A percentile compares a stretch with the other conserved stretches of the same genome.
These are phyloP conservation scores for Columbina picui DNA, from an alignment of 2,113 vertebrate species.

Conservation along the genomic window DNA sequence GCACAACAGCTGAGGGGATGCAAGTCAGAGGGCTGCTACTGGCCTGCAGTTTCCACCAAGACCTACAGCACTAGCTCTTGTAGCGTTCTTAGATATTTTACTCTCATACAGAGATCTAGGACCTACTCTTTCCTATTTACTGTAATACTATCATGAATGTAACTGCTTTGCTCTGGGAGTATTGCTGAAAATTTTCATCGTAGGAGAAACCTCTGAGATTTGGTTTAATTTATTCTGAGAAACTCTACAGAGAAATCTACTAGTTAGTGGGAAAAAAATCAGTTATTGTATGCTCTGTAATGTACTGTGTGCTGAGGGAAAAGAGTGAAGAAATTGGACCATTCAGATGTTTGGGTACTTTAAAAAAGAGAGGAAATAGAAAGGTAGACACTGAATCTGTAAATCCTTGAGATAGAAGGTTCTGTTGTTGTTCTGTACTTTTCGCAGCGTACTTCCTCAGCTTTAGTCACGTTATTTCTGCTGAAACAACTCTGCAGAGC, in stretches of 20 bases:
- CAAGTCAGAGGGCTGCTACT: neutral
- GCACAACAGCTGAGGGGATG: neutral
- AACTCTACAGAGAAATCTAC: neutral
- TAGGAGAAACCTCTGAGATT: neutral
- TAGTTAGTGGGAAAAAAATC: neutral
- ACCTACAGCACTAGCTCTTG: neutral
- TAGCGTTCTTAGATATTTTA: neutral
- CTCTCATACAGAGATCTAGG: neutral
- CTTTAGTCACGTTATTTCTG: neutral
- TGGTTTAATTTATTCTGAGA: conserved; percentile 4
- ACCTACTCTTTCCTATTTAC: neutral
- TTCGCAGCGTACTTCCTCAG: neutral
- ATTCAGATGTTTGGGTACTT: neutral
- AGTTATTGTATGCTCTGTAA: neutral
- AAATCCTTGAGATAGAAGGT: neutral
- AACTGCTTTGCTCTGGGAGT: neutral
- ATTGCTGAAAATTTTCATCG: neutral
- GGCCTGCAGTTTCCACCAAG: neutral
- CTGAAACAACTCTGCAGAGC: neutral
- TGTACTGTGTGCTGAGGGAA: neutral
- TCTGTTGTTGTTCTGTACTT: neutral
- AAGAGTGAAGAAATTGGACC: neutral
- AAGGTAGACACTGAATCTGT: neutral
- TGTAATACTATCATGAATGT: neutral
- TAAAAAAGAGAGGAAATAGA: neutral